Evolutionary conservation across 2,113 vertebrate genomes (phyloP).

Genomic region (Progne subis): DNA sequence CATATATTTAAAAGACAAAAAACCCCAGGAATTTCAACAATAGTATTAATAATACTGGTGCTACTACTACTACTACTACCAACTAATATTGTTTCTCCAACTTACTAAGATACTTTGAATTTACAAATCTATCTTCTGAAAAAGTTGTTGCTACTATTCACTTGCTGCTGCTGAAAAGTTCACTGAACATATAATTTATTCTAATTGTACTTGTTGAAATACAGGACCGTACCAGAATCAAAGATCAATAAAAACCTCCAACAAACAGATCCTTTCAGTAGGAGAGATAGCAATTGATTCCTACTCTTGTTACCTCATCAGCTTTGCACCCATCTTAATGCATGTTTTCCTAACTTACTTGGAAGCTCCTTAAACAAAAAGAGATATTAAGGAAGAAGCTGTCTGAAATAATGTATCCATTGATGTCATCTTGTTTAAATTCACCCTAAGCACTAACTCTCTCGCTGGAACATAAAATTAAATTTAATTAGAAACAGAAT

Average conservation of each 20-base stretch:
- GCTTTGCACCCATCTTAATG: background rate
- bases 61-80: background rate
- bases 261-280: background rate
- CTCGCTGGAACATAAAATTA: background rate
- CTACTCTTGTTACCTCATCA: background rate
- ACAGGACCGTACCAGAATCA: background rate
- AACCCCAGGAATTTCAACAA: background rate
- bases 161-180: background rate
- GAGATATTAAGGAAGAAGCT: background rate
- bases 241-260: background rate
- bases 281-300: background rate
- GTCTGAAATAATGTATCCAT: background rate
- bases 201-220: background rate
- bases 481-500: background rate
- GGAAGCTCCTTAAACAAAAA: background rate
- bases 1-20: background rate
- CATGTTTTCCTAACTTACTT: background rate
- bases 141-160: background rate
- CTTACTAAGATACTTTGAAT: background rate
- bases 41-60: background rate
- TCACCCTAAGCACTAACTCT: background rate
- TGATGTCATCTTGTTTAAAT: background rate
- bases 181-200: background rate
- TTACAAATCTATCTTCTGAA: background rate
- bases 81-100: background rate